Percentiles rank a stretch among this genome's conserved stretches.
phyloP scores from a whole-genome alignment of 2,888 invertebrate genomes.

The Pandemis corylana region DNA sequence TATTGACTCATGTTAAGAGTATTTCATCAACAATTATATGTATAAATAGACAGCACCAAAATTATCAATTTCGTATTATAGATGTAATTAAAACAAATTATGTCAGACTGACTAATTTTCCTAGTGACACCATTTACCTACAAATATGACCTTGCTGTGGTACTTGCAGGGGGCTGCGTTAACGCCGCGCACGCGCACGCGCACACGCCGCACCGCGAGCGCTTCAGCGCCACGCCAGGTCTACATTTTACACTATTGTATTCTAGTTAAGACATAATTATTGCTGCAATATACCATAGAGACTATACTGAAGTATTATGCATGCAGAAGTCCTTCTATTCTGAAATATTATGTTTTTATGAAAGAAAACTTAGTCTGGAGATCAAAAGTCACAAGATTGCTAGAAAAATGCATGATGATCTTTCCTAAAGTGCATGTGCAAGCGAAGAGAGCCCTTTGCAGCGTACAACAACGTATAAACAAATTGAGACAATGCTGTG shows the following conservation, averaged over 20 bases:
- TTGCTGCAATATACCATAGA: no score
- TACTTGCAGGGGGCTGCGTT: constrained; percentile 63
- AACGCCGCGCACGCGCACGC: constrained; percentile 66
- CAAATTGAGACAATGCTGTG: no score
- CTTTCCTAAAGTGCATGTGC: no score
- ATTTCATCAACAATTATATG: neutral
- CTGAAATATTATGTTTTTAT: neutral
- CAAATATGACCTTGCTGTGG: neutral
- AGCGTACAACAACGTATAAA: no score
- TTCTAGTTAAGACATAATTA: no score
- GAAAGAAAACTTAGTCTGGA: no score
- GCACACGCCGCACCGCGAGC: constrained; percentile 50
- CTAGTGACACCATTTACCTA: neutral
- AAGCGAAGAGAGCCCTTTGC: no score
- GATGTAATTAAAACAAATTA: neutral
- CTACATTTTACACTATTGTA: neutral
- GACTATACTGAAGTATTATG: no score
- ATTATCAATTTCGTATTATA: neutral
- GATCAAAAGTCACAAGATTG: no score
- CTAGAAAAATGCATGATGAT: no score
- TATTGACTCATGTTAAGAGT: no score
- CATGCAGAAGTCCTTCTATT: neutral
- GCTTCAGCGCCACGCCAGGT: constrained; percentile 70
- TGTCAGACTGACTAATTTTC: neutral
- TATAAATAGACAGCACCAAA: neutral